These are phyloP conservation scores for Drosophila setifemur DNA, from an alignment of 1,140 invertebrate species.

Conservation along the genomic window DNA sequence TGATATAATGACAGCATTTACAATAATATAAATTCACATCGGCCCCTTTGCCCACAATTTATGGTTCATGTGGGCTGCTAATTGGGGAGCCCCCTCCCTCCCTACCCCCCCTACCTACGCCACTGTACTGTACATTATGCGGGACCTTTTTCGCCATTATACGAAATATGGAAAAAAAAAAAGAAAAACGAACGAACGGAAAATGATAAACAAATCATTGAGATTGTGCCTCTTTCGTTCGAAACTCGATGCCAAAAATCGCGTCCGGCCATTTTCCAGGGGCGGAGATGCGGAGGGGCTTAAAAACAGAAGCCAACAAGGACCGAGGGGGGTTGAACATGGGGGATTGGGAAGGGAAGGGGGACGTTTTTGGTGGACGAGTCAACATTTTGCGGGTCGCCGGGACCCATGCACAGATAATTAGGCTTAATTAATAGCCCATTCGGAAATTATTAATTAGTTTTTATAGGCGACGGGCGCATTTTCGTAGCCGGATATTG, in stretches of 20 bases:
- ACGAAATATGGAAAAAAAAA: conserved; percentile 6
- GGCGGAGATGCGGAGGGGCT: neutral
- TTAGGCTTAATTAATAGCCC: conserved; percentile 83
- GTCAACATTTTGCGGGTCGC: conserved; percentile 70
- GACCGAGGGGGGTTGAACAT: neutral
- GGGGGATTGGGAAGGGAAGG: neutral
- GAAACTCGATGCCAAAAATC: conserved; percentile 18
- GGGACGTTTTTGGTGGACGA: conserved; percentile 28
- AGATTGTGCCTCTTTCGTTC: conserved; percentile 14
- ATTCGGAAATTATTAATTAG: conserved; percentile 83
- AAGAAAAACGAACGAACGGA: neutral
- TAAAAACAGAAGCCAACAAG: conserved; percentile 20
- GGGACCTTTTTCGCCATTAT: conserved; percentile 33
- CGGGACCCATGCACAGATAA: conserved; percentile 79
- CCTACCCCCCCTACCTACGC: no score
- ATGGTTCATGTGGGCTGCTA: conserved; percentile 53
- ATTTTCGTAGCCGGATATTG: conserved; percentile 82
- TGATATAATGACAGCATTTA: no score
- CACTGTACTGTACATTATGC: no score
- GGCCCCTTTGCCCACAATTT: no score
- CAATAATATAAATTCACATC: no score
- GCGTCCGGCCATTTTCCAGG: neutral
- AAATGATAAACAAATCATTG: conserved; percentile 54
- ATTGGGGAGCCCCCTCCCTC: conserved; percentile 24
- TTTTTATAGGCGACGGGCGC: conserved; percentile 82